A percentile compares a stretch with the other conserved stretches of the same genome.
Conservation (phyloP, 37 sponge, comb jelly and placozoan genomes). For the Beroe ovata region DNA sequence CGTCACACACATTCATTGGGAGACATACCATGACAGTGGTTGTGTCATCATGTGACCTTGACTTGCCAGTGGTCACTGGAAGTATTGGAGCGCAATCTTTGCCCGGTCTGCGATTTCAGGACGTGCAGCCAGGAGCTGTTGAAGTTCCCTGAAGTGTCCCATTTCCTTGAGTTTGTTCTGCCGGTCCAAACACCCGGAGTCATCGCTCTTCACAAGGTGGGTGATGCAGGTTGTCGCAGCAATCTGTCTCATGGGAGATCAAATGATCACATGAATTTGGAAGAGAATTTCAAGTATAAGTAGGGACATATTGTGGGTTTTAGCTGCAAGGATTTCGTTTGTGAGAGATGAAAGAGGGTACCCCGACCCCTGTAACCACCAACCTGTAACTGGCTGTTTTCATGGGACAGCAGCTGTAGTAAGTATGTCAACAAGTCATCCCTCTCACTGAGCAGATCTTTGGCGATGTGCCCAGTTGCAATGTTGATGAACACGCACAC, state of each 20-base stretch:
- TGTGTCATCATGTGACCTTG: too few relatives aligned
- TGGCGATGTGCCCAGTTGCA: constrained; percentile 33
- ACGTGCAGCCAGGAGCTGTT: constrained; percentile 21
- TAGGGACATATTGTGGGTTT: too few relatives aligned
- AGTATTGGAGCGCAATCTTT: constrained; percentile 62
- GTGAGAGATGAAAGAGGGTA: too few relatives aligned
- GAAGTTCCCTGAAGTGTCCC: constrained; percentile 57
- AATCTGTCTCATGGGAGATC: too few relatives aligned
- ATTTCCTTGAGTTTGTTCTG: constrained; percentile 43
- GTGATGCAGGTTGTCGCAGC: constrained; percentile 54
- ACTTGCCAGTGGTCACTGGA: constrained; percentile 7
- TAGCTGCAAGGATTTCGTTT: too few relatives aligned
- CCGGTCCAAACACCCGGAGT: constrained; percentile 8
- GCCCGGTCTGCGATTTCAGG: constrained; percentile 46
- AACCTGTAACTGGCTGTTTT: constrained; percentile 37
- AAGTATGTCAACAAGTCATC: constrained; percentile 13
- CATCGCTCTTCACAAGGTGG: constrained; percentile 22
- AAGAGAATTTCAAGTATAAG: too few relatives aligned
- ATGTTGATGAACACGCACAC: constrained; percentile 53
- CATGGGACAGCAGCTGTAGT: constrained; percentile 2
- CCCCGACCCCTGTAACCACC: background rate
- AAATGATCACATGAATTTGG: too few relatives aligned
- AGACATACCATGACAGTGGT: too few relatives aligned
- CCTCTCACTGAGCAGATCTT: constrained; percentile 30
- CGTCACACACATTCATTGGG: too few relatives aligned